These are phyloP conservation scores for Ctenochaetus hawaiiensis DNA, from an alignment of 2,797 vertebrate genomes.

Conservation along the genomic window DNA sequence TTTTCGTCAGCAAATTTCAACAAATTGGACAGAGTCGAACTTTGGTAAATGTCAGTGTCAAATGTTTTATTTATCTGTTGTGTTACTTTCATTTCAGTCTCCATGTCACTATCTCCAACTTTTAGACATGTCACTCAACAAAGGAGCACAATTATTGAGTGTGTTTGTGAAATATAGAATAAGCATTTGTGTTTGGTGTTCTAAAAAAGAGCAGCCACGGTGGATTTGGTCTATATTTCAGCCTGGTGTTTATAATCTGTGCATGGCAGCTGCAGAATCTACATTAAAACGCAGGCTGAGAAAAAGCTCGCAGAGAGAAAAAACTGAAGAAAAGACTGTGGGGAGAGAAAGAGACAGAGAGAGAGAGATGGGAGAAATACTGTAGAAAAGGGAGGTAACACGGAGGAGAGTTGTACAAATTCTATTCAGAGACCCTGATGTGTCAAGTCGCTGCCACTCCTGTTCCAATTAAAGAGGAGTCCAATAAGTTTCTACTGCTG, in stretches of 20 bases:
- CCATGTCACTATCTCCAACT: slow-evolving; percentile 21
- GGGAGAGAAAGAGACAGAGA: not conserved
- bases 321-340: not conserved
- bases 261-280: slow-evolving; percentile 15
- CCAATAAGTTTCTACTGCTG: slow-evolving; percentile 58
- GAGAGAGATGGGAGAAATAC: slow-evolving; percentile 17
- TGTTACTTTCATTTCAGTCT: slow-evolving; percentile 17
- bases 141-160: not conserved
- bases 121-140: slow-evolving; percentile 33
- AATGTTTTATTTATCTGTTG: slow-evolving; percentile 52
- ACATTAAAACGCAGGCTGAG: slow-evolving; percentile 19
- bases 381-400: slow-evolving; percentile 33
- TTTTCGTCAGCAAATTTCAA: slow-evolving; percentile 38
- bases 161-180: slow-evolving; percentile 59
- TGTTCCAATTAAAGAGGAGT: slow-evolving; percentile 78
- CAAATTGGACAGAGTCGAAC: slow-evolving; percentile 43
- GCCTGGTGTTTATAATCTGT: slow-evolving; percentile 28
- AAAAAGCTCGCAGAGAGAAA: slow-evolving; percentile 6
- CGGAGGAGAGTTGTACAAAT: slow-evolving; percentile 33
- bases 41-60: slow-evolving; percentile 28
- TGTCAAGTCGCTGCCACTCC: slow-evolving; percentile 55
- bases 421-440: slow-evolving; percentile 53
- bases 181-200: slow-evolving; percentile 48
- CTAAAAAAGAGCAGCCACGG: slow-evolving; percentile 25
- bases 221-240: slow-evolving; percentile 44